Conservation (phyloP, 2,113 vertebrate genomes). For the Pyxicephalus adspersus region DNA sequence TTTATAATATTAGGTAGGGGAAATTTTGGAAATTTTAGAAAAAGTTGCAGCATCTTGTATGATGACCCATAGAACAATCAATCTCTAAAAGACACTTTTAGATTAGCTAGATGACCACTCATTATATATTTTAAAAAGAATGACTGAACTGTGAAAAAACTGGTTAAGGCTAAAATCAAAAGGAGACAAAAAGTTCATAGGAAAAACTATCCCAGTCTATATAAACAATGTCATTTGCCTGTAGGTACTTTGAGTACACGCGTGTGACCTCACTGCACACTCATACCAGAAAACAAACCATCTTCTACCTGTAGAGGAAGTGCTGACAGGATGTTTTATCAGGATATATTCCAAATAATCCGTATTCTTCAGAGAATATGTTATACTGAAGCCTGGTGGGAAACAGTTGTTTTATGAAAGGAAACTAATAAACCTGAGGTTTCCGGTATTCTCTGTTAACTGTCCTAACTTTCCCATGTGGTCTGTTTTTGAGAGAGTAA, state of each 20-base stretch:
- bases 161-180: too few species aligned
- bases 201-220: too few species aligned
- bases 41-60: too few species aligned
- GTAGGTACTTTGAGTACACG: constrained; percentile 21
- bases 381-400: constrained; percentile 61
- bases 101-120: too few species aligned
- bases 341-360: constrained; percentile 61
- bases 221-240: neutral
- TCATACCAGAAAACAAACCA: constrained; percentile 53
- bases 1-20: too few species aligned
- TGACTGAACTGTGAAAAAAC: too few species aligned
- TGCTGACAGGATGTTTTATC: constrained; percentile 68
- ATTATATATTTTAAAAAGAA: too few species aligned
- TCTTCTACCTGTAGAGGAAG: constrained; percentile 64
- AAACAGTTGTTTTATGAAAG: constrained; percentile 58
- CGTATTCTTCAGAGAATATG: constrained; percentile 51
- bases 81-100: too few species aligned
- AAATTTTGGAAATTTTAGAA: too few species aligned
- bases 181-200: too few species aligned
- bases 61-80: too few species aligned
- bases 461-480: constrained; percentile 55
- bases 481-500: constrained; percentile 43
- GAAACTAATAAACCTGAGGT: constrained; percentile 53
- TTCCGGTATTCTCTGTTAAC: constrained; percentile 60
- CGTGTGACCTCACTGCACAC: constrained; percentile 56